Conservation (phyloP, 2,113 vertebrate genomes). For the Lanius collurio region DNA sequence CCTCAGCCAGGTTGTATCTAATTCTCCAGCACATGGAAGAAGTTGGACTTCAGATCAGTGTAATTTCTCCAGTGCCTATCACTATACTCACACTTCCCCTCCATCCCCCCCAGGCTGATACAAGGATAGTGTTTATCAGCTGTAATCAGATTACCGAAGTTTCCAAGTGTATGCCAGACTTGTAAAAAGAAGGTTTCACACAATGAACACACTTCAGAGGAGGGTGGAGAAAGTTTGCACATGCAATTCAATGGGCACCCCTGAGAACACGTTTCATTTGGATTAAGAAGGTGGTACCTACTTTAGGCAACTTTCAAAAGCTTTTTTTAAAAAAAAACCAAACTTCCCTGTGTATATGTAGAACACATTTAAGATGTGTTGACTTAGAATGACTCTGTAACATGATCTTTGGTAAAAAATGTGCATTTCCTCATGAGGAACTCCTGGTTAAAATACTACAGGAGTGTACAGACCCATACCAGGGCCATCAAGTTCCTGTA, state of each 20-base stretch:
- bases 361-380: background rate
- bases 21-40: background rate
- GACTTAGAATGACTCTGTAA: background rate
- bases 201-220: background rate
- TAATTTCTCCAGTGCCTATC: background rate
- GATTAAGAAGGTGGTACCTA: background rate
- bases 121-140: background rate
- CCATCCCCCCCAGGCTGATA: fast-evolving
- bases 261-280: background rate
- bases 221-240: background rate
- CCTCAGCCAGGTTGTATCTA: background rate
- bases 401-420: background rate
- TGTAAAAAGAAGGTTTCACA: background rate
- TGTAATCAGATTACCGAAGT: background rate
- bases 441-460: background rate
- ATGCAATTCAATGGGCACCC: background rate
- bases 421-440: background rate
- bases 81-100: background rate
- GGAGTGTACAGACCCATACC: background rate
- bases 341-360: background rate
- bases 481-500: background rate
- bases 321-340: background rate
- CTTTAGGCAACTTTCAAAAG: background rate
- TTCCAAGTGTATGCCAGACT: background rate
- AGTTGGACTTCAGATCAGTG: background rate